Evolutionary conservation across 1,140 invertebrate genomes (phyloP).

Genomic region (Diprion similis): DNA sequence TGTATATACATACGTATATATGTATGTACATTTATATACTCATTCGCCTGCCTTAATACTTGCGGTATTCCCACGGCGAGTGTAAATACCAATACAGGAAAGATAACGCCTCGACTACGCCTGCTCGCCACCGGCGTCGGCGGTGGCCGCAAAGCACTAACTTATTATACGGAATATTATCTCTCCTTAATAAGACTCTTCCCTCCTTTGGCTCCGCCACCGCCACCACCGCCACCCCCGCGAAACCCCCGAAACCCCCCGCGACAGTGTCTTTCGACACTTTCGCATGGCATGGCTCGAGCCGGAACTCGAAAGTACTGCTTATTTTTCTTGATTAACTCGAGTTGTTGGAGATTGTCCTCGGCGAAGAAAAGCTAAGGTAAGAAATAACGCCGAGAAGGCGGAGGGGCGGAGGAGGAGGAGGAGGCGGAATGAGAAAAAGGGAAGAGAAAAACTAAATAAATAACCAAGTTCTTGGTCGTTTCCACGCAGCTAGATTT

Average conservation of each 20-base stretch:
- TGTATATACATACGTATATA: no score
- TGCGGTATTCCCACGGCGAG: conserved; percentile 16
- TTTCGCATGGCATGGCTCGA: not conserved
- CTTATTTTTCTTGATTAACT: conserved; percentile 29
- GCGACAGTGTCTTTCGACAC: not conserved
- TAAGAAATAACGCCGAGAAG: conserved; percentile 1
- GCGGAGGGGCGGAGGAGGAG: not conserved
- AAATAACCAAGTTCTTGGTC: conserved; percentile 4
- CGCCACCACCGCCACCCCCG: not conserved
- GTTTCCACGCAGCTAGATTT: conserved; percentile 17
- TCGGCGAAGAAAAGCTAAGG: not conserved
- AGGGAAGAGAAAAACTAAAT: conserved; percentile 13
- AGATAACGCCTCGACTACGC: conserved; percentile 13
- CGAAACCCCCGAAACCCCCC: no score
- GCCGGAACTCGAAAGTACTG: conserved; percentile 10
- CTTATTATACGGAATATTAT: conserved; percentile 28
- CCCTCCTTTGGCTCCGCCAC: conserved; percentile 12
- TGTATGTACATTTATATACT: no score
- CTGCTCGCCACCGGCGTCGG: not conserved
- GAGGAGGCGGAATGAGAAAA: conserved; percentile 22
- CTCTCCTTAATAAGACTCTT: conserved; percentile 24
- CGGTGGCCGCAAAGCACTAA: not conserved
- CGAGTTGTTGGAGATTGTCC: conserved; percentile 15
- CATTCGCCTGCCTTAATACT: not conserved
- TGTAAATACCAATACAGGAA: conserved; percentile 22